Evolutionary conservation across 2,797 vertebrate species (phyloP).

Genomic region (Typhlichthys eigenmanni): DNA sequence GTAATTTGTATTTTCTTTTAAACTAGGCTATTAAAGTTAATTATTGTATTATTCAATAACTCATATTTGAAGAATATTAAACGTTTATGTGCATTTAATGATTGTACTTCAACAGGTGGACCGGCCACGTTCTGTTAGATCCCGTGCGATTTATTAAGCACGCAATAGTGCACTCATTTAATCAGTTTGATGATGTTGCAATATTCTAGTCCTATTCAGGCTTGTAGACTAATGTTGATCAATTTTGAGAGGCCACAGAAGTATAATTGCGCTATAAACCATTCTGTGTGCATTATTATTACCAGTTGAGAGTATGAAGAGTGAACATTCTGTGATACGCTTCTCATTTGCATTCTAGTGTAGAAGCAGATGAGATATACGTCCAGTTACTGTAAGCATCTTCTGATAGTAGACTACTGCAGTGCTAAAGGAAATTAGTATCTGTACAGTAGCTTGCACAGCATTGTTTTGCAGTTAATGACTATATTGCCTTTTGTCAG

Average conservation of each 20-base stretch:
- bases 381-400: constrained; percentile 60
- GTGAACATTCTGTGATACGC: constrained; percentile 61
- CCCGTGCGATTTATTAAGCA: not conserved
- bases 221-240: too few species aligned
- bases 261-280: too few species aligned
- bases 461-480: constrained; percentile 27
- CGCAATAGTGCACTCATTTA: too few species aligned
- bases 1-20: too few species aligned
- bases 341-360: constrained; percentile 67
- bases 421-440: constrained; percentile 30
- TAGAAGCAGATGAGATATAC: constrained; percentile 39
- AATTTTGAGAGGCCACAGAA: too few species aligned
- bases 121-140: not conserved
- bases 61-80: too few species aligned
- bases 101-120: constrained; percentile 55
- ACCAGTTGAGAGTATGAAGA: constrained; percentile 39
- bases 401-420: constrained; percentile 29
- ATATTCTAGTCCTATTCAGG: too few species aligned
- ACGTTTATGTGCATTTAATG: not conserved
- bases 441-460: constrained; percentile 36
- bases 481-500: not conserved
- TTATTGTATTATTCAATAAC: too few species aligned
- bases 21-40: too few species aligned
- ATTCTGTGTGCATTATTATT: not conserved
- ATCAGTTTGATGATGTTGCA: too few species aligned